Evolutionary conservation across 2,888 invertebrate genomes (phyloP).

Genomic region (Plebejus melissa): DNA sequence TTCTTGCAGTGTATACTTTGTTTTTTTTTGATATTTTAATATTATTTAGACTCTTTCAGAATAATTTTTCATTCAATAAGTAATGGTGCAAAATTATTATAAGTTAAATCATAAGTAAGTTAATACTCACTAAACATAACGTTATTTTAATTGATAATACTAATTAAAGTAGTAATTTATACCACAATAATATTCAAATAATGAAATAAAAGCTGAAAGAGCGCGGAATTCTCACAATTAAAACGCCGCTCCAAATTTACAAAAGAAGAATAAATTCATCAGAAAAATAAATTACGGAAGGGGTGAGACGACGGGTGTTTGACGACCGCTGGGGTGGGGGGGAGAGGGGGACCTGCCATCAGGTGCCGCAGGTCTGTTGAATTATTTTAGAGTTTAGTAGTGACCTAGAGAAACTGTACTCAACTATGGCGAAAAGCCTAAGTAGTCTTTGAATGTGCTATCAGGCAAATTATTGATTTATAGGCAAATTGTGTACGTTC

Average conservation of each 20-base stretch:
- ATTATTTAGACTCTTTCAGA: neutral
- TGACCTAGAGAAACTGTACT: neutral
- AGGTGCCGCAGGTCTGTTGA: neutral
- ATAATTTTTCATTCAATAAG: too few relatives aligned
- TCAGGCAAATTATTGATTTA: too few relatives aligned
- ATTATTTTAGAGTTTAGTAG: neutral
- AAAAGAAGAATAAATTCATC: conserved; percentile 16
- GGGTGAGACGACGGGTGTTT: neutral
- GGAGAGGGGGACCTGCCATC: neutral
- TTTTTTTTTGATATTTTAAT: neutral
- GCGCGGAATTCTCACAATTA: neutral
- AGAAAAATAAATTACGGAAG: conserved; percentile 18
- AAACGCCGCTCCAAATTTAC: conserved; percentile 7
- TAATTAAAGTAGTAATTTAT: neutral
- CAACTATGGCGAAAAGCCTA: too few relatives aligned
- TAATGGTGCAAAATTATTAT: too few relatives aligned
- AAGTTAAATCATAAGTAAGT: too few relatives aligned
- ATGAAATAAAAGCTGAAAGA: conserved; percentile 2
- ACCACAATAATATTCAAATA: neutral
- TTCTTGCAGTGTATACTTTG: neutral
- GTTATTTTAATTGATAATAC: neutral
- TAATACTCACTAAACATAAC: too few relatives aligned
- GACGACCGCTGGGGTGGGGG: neutral
- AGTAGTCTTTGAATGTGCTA: too few relatives aligned
- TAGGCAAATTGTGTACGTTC: too few relatives aligned